A percentile compares a stretch with the other conserved stretches of the same genome.
Evolutionary conservation across 2,888 invertebrate genomes (phyloP).

Genomic region (Drosophila nr. fundita): DNA sequence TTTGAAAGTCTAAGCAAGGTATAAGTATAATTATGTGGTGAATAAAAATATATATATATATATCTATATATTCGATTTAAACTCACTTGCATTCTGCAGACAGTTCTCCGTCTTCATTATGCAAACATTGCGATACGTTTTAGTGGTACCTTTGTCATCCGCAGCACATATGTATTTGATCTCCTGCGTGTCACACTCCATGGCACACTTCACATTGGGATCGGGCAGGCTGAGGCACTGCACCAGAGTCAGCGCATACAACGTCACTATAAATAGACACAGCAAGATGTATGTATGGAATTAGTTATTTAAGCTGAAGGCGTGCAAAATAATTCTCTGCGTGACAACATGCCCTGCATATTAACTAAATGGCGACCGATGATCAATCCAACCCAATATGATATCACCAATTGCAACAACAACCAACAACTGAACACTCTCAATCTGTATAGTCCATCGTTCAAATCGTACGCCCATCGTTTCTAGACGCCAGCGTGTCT

Average conservation of each 20-base stretch:
- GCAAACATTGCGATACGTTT: slow-evolving; percentile 83
- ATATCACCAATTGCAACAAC: slow-evolving; percentile 57
- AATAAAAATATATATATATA: not conserved
- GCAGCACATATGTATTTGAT: slow-evolving; percentile 81
- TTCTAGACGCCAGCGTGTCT: slow-evolving; percentile 66
- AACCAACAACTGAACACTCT: slow-evolving; percentile 13
- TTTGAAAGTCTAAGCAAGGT: slow-evolving; percentile 81
- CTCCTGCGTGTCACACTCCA: slow-evolving; percentile 82
- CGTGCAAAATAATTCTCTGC: slow-evolving; percentile 38
- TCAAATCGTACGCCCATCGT: slow-evolving; percentile 59
- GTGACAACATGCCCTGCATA: slow-evolving; percentile 52
- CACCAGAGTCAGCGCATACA: slow-evolving; percentile 77
- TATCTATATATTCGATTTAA: not conserved
- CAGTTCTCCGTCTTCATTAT: slow-evolving; percentile 85
- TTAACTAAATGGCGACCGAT: slow-evolving; percentile 53
- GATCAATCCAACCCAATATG: slow-evolving; percentile 42
- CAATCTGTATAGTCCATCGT: slow-evolving; percentile 25
- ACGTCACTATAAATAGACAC: slow-evolving; percentile 72
- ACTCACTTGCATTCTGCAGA: slow-evolving; percentile 73
- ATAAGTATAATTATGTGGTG: slow-evolving; percentile 1
- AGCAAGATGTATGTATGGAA: slow-evolving; percentile 18
- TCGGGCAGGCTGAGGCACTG: slow-evolving; percentile 81
- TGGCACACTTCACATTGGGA: slow-evolving; percentile 82
- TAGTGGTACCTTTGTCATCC: slow-evolving; percentile 84
- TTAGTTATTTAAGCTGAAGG: slow-evolving; percentile 51